These are phyloP conservation scores for Apodemus agrarius DNA, from an alignment of 2,797 vertebrate species.

Conservation along the genomic window DNA sequence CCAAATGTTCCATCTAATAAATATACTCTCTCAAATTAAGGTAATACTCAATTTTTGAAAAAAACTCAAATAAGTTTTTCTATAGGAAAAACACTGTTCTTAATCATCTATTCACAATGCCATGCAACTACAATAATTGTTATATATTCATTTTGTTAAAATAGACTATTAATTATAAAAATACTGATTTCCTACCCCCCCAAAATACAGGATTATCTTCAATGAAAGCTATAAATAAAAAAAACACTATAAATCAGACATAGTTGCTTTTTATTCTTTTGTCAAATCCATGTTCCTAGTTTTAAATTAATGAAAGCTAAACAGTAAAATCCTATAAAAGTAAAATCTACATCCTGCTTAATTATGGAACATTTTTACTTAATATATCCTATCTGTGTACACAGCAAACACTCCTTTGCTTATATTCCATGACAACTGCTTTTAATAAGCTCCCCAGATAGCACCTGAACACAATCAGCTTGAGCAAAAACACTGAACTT, in stretches of 20 bases:
- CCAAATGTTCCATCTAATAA: slow-evolving; percentile 56
- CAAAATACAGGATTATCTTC: neutral
- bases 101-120: slow-evolving; percentile 8
- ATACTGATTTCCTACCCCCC: neutral
- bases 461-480: slow-evolving; percentile 68
- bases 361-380: slow-evolving; percentile 66
- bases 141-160: slow-evolving; percentile 37
- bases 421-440: slow-evolving; percentile 62
- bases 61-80: slow-evolving; percentile 40
- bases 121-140: slow-evolving; percentile 35
- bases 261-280: slow-evolving; percentile 59
- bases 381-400: slow-evolving; percentile 53
- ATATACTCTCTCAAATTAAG: slow-evolving; percentile 23
- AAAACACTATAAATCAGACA: slow-evolving; percentile 54
- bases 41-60: slow-evolving; percentile 50
- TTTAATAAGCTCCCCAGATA: slow-evolving; percentile 77
- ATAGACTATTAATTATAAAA: slow-evolving; percentile 51
- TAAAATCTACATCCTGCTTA: slow-evolving; percentile 56
- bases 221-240: slow-evolving; percentile 61
- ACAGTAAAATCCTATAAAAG: slow-evolving; percentile 59
- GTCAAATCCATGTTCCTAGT: slow-evolving; percentile 42
- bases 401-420: slow-evolving; percentile 70
- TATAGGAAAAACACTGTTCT: slow-evolving; percentile 24
- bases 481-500: slow-evolving; percentile 62
- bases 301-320: slow-evolving; percentile 65